Evolutionary conservation across 2,888 invertebrate genomes (phyloP).

Genomic region (Thecophora atra): DNA sequence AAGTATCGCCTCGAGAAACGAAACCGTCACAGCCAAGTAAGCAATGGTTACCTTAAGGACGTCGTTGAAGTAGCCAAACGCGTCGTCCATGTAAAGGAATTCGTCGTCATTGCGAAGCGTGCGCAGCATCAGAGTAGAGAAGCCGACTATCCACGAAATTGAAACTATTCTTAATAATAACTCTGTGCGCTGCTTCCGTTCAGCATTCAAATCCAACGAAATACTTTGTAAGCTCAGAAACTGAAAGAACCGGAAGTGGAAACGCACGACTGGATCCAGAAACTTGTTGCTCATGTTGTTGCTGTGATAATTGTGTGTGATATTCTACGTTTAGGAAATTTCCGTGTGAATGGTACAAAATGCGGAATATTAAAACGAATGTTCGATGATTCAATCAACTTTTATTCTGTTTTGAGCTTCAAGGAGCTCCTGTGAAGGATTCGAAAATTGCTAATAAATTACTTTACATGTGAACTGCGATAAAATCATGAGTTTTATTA

Average conservation of each 20-base stretch:
- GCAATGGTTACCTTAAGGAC: constrained; percentile 49
- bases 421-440: constrained; percentile 11
- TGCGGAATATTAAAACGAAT: too few species aligned
- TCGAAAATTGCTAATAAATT: constrained; percentile 39
- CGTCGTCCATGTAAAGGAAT: constrained; percentile 48
- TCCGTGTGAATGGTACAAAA: too few species aligned
- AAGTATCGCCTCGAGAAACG: constrained; percentile 49
- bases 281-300: constrained; percentile 1
- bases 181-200: constrained; percentile 19
- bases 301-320: not conserved
- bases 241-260: constrained; percentile 53
- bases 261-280: constrained; percentile 41
- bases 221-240: constrained; percentile 53
- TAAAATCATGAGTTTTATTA: constrained; percentile 12
- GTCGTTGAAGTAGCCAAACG: constrained; percentile 53
- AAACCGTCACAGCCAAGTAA: constrained; percentile 49
- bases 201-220: constrained; percentile 42
- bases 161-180: constrained; percentile 46
- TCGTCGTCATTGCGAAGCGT: constrained; percentile 45
- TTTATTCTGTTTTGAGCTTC: not conserved
- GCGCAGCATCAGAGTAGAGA: constrained; percentile 33
- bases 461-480: constrained; percentile 21
- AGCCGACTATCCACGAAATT: constrained; percentile 42
- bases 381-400: too few species aligned
- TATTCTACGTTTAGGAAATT: too few species aligned